Evolutionary conservation across 2,113 vertebrate genomes (phyloP).

Genomic region (Sorex araneus): DNA sequence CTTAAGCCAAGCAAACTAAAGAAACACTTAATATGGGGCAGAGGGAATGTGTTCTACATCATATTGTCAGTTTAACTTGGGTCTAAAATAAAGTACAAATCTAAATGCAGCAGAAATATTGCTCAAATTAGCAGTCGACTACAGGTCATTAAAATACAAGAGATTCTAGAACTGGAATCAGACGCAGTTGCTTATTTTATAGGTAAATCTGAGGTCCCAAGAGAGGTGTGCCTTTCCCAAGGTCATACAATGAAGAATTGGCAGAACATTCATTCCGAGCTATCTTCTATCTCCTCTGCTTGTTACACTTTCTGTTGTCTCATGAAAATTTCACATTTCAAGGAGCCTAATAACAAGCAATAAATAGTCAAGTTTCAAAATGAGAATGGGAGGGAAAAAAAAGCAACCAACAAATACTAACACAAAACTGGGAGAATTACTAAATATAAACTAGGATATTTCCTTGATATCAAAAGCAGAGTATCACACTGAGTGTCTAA

Average conservation of each 20-base stretch:
- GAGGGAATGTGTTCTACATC: background rate
- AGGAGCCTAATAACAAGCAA: conserved; percentile 26
- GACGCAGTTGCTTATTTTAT: background rate
- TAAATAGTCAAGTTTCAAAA: conserved; percentile 37
- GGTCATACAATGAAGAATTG: background rate
- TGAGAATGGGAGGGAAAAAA: background rate
- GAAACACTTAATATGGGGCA: background rate
- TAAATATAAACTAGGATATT: background rate
- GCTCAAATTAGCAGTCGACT: background rate
- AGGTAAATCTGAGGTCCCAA: background rate
- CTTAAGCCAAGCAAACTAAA: conserved; percentile 45
- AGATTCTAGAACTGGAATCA: background rate
- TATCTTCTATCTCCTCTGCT: background rate
- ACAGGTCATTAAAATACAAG: background rate
- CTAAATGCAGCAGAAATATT: conserved; percentile 52
- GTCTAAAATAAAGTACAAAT: conserved; percentile 56
- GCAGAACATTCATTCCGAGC: background rate
- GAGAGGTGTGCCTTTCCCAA: background rate
- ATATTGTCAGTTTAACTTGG: background rate
- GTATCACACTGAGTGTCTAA: conserved; percentile 53
- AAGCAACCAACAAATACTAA: conserved; percentile 19
- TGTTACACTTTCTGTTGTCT: background rate
- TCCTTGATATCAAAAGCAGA: background rate
- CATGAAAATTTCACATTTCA: background rate
- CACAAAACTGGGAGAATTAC: conserved; percentile 19